These are phyloP conservation scores for Ctenopoma multispine DNA, from an alignment of 2,797 vertebrate species.

Conservation along the genomic window DNA sequence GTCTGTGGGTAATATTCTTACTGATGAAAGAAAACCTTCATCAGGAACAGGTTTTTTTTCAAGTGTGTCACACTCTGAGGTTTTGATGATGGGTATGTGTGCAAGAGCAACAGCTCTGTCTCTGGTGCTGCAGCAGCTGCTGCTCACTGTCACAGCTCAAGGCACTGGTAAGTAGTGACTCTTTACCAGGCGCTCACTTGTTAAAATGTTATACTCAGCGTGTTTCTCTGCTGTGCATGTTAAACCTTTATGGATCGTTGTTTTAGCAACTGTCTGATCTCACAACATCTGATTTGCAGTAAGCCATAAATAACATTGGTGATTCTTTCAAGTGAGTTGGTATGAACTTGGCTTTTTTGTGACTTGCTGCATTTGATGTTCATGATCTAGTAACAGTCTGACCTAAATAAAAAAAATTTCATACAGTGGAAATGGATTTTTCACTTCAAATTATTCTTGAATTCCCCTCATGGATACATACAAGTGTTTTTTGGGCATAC, in stretches of 20 bases:
- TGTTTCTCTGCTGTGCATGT: constrained; percentile 3
- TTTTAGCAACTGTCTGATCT: not conserved
- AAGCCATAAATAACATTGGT: not conserved
- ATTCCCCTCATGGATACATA: constrained; percentile 25
- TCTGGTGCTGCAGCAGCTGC: constrained; percentile 84
- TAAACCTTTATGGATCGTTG: not conserved
- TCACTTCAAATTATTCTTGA: constrained; percentile 52
- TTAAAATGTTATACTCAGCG: not conserved
- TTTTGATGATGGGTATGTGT: constrained; percentile 71
- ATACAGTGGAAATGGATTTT: constrained; percentile 12
- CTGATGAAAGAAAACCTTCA: constrained; percentile 38
- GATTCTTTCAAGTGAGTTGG: constrained; percentile 8
- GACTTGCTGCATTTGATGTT: constrained; percentile 15
- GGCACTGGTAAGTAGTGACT: constrained; percentile 89
- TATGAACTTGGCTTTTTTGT: constrained; percentile 6
- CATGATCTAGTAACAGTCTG: constrained; percentile 23
- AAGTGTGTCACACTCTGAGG: constrained; percentile 38
- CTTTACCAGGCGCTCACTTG: not conserved
- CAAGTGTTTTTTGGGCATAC: constrained; percentile 13
- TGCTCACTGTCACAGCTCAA: constrained; percentile 79
- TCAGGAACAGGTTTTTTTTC: constrained; percentile 15
- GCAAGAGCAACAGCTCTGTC: constrained; percentile 74
- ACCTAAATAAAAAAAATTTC: constrained; percentile 51
- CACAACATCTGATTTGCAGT: constrained; percentile 3
- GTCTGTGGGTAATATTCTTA: constrained; percentile 2